These are phyloP conservation scores for Henricia sp. DNA, from an alignment of 53 echinoderm and acorn worm genomes.

Conservation along the genomic window DNA sequence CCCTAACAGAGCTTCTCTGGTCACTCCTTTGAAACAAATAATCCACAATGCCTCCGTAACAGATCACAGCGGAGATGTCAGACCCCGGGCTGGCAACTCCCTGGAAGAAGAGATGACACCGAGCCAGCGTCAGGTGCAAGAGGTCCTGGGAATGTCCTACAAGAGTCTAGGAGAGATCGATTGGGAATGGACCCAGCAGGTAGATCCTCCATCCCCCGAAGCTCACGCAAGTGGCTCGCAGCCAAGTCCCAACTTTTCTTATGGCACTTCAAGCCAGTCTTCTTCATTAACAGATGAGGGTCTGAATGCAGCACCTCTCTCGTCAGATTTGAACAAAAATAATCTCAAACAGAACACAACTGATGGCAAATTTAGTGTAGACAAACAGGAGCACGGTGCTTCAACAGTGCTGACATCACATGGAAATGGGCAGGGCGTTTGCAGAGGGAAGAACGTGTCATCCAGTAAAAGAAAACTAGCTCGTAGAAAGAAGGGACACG, in stretches of 20 bases:
- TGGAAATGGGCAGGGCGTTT: background rate
- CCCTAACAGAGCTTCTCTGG: background rate
- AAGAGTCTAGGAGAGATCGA: slow-evolving; percentile 62
- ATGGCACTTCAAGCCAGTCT: slow-evolving; percentile 35
- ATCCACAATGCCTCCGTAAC: too few species aligned
- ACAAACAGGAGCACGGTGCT: background rate
- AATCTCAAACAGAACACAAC: background rate
- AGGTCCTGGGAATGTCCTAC: slow-evolving; percentile 61
- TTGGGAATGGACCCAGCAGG: slow-evolving; percentile 67
- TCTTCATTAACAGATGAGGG: background rate
- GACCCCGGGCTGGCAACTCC: background rate
- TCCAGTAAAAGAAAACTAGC: slow-evolving; percentile 1
- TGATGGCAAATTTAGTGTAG: background rate
- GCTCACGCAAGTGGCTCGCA: background rate
- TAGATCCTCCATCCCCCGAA: slow-evolving; percentile 7
- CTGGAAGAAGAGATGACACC: slow-evolving; percentile 49
- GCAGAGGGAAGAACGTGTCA: background rate
- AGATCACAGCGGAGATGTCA: background rate
- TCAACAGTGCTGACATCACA: background rate
- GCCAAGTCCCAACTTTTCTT: slow-evolving; percentile 41
- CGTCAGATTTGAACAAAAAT: background rate
- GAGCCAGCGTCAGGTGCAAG: slow-evolving; percentile 55
- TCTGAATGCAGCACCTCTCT: background rate
- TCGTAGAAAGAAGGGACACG: background rate
- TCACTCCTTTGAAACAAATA: background rate